Evolutionary conservation across 2,797 vertebrate species (phyloP).

Genomic region (Serranus cabrilla): DNA sequence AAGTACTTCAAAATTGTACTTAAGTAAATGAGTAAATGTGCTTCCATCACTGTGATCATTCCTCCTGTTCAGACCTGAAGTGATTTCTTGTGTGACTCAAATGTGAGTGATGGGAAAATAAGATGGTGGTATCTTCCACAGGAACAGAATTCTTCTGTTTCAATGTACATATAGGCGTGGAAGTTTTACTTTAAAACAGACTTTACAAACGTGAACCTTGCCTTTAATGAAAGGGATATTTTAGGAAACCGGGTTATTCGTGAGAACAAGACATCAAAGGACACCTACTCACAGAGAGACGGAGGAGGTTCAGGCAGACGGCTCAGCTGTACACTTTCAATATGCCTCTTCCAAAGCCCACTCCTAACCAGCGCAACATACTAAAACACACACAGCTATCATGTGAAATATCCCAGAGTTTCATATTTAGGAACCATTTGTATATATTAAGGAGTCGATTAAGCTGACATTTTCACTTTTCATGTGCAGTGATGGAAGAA

Average conservation of each 20-base stretch:
- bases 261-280: conserved; percentile 3
- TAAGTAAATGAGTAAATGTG: too few relatives aligned
- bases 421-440: background rate
- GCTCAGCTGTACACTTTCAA: background rate
- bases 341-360: background rate
- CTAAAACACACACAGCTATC: background rate
- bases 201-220: background rate
- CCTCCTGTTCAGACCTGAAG: background rate
- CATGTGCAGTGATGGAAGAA: background rate
- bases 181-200: background rate
- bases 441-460: background rate
- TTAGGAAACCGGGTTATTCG: background rate
- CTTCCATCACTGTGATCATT: background rate
- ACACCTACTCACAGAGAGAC: background rate
- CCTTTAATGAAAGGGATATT: background rate
- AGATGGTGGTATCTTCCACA: background rate
- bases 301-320: background rate
- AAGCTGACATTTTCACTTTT: background rate
- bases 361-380: background rate
- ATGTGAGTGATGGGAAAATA: background rate
- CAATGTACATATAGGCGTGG: too few relatives aligned
- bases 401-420: background rate
- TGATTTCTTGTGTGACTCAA: background rate
- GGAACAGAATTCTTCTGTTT: background rate
- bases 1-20: too few relatives aligned